Evolutionary conservation across 2,888 invertebrate genomes (phyloP).

Genomic region (Leptinotarsa juncta): DNA sequence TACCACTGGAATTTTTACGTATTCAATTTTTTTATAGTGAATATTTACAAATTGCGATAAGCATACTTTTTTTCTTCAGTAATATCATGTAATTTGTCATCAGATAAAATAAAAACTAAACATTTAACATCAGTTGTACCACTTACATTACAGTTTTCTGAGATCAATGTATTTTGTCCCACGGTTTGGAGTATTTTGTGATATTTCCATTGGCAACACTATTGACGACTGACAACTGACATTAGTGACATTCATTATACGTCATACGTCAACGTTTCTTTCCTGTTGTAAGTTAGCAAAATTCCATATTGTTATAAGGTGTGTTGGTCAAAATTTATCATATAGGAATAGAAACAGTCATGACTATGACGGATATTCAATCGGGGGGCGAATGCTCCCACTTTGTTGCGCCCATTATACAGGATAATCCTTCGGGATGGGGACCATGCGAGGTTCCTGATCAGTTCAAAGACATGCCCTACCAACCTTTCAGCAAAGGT

Average conservation of each 20-base stretch:
- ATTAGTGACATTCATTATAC: neutral
- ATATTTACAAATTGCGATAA: too few relatives aligned
- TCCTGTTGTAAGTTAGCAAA: neutral
- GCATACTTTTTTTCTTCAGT: too few relatives aligned
- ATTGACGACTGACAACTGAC: too few relatives aligned
- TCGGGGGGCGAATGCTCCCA: slow-evolving; percentile 72
- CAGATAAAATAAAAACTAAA: too few relatives aligned
- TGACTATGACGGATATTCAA: slow-evolving; percentile 59
- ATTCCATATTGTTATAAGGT: neutral
- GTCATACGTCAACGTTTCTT: neutral
- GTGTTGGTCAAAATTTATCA: neutral
- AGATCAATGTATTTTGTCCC: neutral
- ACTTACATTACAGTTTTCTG: neutral
- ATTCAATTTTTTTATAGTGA: too few relatives aligned
- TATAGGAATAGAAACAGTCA: slow-evolving; percentile 11
- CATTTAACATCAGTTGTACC: too few relatives aligned
- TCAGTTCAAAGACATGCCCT: slow-evolving; percentile 96
- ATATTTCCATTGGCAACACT: too few relatives aligned
- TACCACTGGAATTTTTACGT: too few relatives aligned
- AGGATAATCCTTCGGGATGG: slow-evolving; percentile 93
- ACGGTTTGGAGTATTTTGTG: too few relatives aligned
- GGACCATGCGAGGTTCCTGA: slow-evolving; percentile 96
- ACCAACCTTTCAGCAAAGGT: slow-evolving; percentile 98
- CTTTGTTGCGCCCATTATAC: slow-evolving; percentile 80
- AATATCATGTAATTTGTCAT: too few relatives aligned